phyloP scores from a whole-genome alignment of 2,888 invertebrate genomes.

The Lucinisca nassula region DNA sequence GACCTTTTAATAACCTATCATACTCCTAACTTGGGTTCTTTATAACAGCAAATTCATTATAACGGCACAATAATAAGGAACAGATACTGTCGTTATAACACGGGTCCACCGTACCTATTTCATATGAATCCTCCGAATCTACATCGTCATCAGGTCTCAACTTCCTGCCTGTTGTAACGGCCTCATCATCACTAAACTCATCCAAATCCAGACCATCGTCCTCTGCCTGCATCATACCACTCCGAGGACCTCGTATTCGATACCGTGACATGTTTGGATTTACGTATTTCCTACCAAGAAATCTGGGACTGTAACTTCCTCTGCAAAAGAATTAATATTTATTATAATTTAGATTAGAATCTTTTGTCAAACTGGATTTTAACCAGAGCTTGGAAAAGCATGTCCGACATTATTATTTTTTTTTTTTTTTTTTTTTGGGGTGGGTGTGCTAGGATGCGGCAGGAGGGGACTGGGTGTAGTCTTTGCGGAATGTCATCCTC shows the following conservation, averaged over 20 bases:
- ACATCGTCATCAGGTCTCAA: slow-evolving; percentile 36
- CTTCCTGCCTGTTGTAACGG: background rate
- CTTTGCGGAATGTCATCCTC: background rate
- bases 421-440: background rate
- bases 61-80: too few species aligned
- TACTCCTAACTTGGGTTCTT: too few species aligned
- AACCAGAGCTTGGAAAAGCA: background rate
- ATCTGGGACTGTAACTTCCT: slow-evolving; percentile 71
- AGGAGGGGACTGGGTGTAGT: background rate
- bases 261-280: slow-evolving; percentile 95
- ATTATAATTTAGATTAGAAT: too few species aligned
- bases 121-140: slow-evolving; percentile 54
- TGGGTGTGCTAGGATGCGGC: background rate
- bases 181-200: slow-evolving; percentile 58
- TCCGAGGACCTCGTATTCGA: slow-evolving; percentile 65
- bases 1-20: too few species aligned
- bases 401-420: background rate
- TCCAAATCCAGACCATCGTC: slow-evolving; percentile 32
- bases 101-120: slow-evolving; percentile 47
- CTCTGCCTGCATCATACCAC: background rate
- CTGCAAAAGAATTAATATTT: slow-evolving; percentile 40
- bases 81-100: too few species aligned
- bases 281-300: slow-evolving; percentile 89
- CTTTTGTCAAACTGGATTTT: background rate
- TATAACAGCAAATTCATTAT: too few species aligned